Conservation (phyloP, 2,113 vertebrate species). For the Microcebus lehilahytsara region DNA sequence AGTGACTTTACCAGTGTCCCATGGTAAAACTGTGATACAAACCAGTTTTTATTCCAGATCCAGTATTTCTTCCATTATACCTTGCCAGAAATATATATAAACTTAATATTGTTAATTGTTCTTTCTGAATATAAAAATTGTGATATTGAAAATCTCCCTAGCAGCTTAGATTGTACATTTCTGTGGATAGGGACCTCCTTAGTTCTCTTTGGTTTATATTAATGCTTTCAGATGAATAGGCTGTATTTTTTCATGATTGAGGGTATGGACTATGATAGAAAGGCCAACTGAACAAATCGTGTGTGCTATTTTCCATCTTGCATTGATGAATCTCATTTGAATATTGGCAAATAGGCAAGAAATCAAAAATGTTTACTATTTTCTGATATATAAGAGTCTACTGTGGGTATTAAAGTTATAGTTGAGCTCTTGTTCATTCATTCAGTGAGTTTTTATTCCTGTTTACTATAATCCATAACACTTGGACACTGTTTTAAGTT, state of each 20-base stretch:
- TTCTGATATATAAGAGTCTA: not conserved
- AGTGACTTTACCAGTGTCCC: not conserved
- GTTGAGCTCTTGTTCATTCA: not conserved
- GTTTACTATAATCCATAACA: not conserved
- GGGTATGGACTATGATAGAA: not conserved
- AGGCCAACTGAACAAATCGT: not conserved
- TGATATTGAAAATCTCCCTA: not conserved
- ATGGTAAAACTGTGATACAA: not conserved
- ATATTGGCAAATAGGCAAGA: not conserved
- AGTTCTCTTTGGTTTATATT: not conserved
- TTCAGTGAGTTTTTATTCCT: slow-evolving; percentile 14
- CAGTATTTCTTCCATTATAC: slow-evolving; percentile 2
- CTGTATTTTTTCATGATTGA: slow-evolving; percentile 8
- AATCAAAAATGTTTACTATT: not conserved
- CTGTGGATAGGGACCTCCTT: not conserved
- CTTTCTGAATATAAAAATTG: slow-evolving; percentile 10
- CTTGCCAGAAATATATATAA: not conserved
- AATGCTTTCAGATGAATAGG: not conserved
- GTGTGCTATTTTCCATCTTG: not conserved
- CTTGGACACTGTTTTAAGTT: not conserved
- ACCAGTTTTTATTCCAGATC: not conserved
- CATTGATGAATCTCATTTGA: not conserved
- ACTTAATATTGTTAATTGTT: not conserved
- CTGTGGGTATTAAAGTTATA: not conserved
- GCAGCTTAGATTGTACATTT: not conserved